Evolutionary conservation across 1,140 invertebrate species (phyloP).

Genomic region (Mylabris phalerata): DNA sequence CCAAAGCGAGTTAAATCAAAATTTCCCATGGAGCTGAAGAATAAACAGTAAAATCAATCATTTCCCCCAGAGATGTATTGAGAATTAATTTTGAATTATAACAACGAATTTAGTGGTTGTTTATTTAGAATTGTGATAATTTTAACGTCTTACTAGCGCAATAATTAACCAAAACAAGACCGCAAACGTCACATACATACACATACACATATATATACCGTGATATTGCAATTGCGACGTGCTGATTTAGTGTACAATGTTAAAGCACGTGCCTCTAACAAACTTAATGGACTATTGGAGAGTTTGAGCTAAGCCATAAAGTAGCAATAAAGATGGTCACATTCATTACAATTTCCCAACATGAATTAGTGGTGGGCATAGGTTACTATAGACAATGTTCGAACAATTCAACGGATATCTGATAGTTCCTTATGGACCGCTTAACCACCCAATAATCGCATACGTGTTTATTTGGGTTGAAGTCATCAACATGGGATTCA

Average conservation of each 20-base stretch:
- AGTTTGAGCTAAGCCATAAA: conserved; percentile 9
- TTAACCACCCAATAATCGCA: conserved; percentile 26
- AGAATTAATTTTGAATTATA: too few relatives aligned
- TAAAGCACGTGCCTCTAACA: conserved; percentile 8
- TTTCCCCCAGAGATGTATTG: too few relatives aligned
- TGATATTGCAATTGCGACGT: conserved; percentile 13
- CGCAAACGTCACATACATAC: conserved; percentile 5
- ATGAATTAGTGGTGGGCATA: conserved; percentile 17
- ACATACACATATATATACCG: neutral
- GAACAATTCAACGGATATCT: conserved; percentile 9
- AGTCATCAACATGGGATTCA: conserved; percentile 19
- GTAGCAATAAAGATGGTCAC: conserved; percentile 15
- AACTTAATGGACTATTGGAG: conserved; percentile 14
- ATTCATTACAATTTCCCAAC: conserved; percentile 23
- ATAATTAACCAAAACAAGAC: neutral
- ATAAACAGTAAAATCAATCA: too few relatives aligned
- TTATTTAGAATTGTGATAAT: too few relatives aligned
- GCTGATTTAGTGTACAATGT: conserved; percentile 12
- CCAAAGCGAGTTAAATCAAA: too few relatives aligned
- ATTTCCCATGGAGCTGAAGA: too few relatives aligned
- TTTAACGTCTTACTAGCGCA: too few relatives aligned
- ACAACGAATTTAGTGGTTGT: too few relatives aligned
- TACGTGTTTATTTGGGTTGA: conserved; percentile 21
- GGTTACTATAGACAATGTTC: conserved; percentile 1
- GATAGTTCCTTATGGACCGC: conserved; percentile 23